These are phyloP conservation scores for Hypanus sabinus DNA, from an alignment of 2,113 vertebrate species.

Conservation along the genomic window DNA sequence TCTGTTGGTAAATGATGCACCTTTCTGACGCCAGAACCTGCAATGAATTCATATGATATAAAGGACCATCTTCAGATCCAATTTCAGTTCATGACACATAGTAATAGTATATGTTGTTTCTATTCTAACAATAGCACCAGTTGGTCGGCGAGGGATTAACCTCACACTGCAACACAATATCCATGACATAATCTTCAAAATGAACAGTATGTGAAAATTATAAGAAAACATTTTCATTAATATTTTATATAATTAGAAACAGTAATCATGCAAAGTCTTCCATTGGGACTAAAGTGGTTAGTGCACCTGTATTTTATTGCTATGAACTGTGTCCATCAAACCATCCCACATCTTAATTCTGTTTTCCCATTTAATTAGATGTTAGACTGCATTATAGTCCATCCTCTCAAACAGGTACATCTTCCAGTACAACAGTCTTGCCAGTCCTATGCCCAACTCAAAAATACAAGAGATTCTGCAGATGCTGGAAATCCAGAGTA, in stretches of 20 bases:
- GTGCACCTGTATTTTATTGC: neutral
- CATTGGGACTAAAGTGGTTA: neutral
- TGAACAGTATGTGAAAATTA: conserved; percentile 15
- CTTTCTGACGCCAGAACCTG: neutral
- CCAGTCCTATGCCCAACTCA: too few species aligned
- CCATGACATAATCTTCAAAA: neutral
- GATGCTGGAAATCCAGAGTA: too few species aligned
- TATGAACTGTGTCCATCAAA: neutral
- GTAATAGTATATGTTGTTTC: neutral
- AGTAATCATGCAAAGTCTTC: neutral
- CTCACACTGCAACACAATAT: neutral
- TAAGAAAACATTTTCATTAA: conserved; percentile 2
- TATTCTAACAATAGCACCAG: conserved; percentile 22
- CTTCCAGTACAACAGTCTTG: too few species aligned
- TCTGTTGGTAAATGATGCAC: neutral
- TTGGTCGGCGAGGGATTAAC: conserved; percentile 24
- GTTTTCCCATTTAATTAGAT: neutral
- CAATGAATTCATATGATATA: conserved; percentile 4
- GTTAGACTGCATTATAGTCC: neutral
- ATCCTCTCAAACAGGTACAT: too few species aligned
- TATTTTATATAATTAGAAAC: conserved; percentile 22
- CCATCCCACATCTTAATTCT: neutral
- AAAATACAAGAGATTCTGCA: too few species aligned
- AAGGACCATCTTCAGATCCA: neutral
- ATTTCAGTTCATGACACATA: neutral